Evolutionary conservation across 2,888 invertebrate species (phyloP).

Genomic region (Catocala sponsa): DNA sequence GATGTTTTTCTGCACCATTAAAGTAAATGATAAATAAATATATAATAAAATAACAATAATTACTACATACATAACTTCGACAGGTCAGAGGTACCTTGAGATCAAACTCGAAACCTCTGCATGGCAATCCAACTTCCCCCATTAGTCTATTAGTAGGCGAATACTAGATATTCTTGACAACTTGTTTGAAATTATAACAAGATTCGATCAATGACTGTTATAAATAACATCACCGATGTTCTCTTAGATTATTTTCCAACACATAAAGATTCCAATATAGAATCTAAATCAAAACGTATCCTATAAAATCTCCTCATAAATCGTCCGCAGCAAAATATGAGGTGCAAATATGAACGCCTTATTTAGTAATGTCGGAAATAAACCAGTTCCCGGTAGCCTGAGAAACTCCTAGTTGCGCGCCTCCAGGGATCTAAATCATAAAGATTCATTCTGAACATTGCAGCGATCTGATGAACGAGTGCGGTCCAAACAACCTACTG

Average conservation of each 20-base stretch:
- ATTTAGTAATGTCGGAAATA: slow-evolving; percentile 80
- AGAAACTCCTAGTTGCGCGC: slow-evolving; percentile 73
- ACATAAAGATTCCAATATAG: slow-evolving; percentile 41
- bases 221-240: neutral
- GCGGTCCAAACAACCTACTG: slow-evolving; percentile 56
- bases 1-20: no score
- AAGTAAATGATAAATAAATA: no score
- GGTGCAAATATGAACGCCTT: slow-evolving; percentile 80
- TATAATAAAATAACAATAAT: no score
- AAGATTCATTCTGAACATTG: slow-evolving; percentile 78
- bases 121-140: no score
- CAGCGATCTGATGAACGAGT: slow-evolving; percentile 72
- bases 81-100: no score
- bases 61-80: no score
- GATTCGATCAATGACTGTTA: no score
- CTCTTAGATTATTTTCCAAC: slow-evolving; percentile 29
- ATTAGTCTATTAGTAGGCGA: no score
- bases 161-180: no score
- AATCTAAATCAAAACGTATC: slow-evolving; percentile 68
- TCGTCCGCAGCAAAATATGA: slow-evolving; percentile 68
- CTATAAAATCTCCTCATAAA: slow-evolving; percentile 58
- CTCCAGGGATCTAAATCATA: slow-evolving; percentile 78
- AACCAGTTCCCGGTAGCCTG: slow-evolving; percentile 81
- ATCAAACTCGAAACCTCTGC: no score
- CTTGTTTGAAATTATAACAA: no score